A percentile compares a stretch with the other conserved stretches of the same genome.
Conservation (phyloP, 1,140 invertebrate genomes). For the Maconellicoccus hirsutus region DNA sequence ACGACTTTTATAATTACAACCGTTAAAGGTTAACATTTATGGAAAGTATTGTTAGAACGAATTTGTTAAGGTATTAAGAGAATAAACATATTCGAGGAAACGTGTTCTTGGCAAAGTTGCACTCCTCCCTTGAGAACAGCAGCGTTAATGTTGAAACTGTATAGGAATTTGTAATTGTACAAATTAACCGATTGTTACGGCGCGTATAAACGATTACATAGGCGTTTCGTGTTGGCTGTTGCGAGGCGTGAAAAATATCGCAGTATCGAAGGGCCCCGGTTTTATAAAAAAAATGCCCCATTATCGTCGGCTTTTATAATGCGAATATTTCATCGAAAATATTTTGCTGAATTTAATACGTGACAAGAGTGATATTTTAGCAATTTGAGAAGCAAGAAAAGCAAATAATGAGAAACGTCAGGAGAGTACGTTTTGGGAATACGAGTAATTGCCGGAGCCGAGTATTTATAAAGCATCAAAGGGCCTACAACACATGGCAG, state of each 20-base stretch:
- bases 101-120: not conserved
- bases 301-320: no score
- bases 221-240: no score
- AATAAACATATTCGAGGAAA: not conserved
- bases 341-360: not conserved
- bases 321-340: not conserved
- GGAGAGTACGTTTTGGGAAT: not conserved
- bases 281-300: no score
- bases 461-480: slow-evolving; percentile 9
- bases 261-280: no score
- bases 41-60: not conserved
- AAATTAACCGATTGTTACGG: not conserved
- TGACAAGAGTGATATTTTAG: slow-evolving; percentile 5
- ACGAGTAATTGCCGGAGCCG: not conserved
- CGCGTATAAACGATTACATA: no score
- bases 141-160: not conserved
- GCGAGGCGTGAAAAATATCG: no score
- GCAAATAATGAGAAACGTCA: slow-evolving; percentile 8
- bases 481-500: not conserved
- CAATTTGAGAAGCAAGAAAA: slow-evolving; percentile 5
- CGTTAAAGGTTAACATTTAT: slow-evolving; percentile 5
- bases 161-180: not conserved
- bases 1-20: not conserved
- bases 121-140: not conserved
- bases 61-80: not conserved